Evolutionary conservation across 2,113 vertebrate species (phyloP).

Genomic region (Gambusia affinis): DNA sequence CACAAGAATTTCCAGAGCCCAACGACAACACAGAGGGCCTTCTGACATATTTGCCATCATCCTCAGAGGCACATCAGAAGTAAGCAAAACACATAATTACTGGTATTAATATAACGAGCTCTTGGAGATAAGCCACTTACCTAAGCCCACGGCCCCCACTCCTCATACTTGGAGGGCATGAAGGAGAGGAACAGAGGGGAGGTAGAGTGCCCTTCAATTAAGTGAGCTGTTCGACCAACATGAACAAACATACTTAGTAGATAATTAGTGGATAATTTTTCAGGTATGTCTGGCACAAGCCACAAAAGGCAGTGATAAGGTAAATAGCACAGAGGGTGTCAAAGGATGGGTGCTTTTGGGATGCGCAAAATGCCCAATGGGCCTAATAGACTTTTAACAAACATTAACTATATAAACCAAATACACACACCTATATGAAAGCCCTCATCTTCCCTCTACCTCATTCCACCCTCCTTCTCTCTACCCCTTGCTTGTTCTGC

Average conservation of each 20-base stretch:
- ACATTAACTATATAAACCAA: conserved; percentile 66
- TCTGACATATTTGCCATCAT: conserved; percentile 76
- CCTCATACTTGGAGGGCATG: conserved; percentile 48
- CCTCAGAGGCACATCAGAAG: conserved; percentile 79
- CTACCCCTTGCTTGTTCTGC: conserved; percentile 39
- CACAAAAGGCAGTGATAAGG: conserved; percentile 75
- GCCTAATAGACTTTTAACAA: conserved; percentile 67
- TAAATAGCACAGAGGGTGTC: conserved; percentile 77
- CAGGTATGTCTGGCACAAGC: conserved; percentile 85
- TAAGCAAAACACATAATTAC: conserved; percentile 89
- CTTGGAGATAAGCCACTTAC: conserved; percentile 84
- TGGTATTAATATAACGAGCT: conserved; percentile 86
- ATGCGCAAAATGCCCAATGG: conserved; percentile 59
- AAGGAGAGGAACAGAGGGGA: conserved; percentile 59
- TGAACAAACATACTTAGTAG: conserved; percentile 89
- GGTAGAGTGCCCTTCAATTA: conserved; percentile 84
- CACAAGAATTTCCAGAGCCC: conserved; percentile 67
- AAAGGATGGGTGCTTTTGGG: conserved; percentile 78
- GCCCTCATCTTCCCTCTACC: conserved; percentile 40
- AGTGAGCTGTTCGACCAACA: conserved; percentile 83
- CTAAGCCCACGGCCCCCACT: conserved; percentile 74
- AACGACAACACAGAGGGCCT: conserved; percentile 69
- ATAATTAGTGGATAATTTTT: conserved; percentile 90
- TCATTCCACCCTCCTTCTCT: conserved; percentile 34
- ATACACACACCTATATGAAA: conserved; percentile 58